These are phyloP conservation scores for Neosilurus mollespiculum DNA, from an alignment of 2,797 vertebrate species.

Conservation along the genomic window DNA sequence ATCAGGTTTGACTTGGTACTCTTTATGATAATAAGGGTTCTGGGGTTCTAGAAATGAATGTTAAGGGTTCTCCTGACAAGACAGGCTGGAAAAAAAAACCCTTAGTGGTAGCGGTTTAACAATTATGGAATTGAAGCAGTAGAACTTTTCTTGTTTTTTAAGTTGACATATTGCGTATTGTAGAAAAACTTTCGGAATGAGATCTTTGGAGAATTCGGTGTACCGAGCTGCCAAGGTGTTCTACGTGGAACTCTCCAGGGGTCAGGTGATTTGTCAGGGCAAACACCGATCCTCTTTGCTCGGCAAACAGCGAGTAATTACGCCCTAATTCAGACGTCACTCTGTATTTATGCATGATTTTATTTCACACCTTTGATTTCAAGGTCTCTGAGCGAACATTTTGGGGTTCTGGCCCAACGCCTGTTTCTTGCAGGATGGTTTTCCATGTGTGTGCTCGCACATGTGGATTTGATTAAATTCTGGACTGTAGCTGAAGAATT, in stretches of 20 bases:
- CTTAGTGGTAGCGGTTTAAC: too few species aligned
- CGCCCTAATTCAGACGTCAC: conserved; percentile 60
- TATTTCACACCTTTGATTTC: conserved; percentile 54
- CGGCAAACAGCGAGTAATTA: conserved; percentile 63
- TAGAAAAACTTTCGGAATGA: background rate
- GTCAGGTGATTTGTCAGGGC: conserved; percentile 57
- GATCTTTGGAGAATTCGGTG: background rate
- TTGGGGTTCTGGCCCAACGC: background rate
- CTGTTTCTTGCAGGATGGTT: background rate
- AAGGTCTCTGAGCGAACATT: conserved; percentile 14
- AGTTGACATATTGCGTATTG: background rate
- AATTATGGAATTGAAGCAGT: background rate
- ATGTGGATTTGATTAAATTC: conserved; percentile 48
- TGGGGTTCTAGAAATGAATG: background rate
- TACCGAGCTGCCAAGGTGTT: background rate
- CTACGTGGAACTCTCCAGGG: conserved; percentile 37
- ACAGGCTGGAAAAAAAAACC: background rate
- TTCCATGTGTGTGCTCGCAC: background rate
- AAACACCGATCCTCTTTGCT: conserved; percentile 60
- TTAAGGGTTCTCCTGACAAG: background rate
- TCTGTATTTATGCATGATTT: conserved; percentile 63
- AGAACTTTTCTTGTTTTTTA: background rate
- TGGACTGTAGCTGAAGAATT: conserved; percentile 36
- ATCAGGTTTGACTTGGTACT: background rate
- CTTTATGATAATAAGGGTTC: background rate